Conservation (phyloP, 53 echinoderm and acorn worm genomes). For the Echinometra lucunter region DNA sequence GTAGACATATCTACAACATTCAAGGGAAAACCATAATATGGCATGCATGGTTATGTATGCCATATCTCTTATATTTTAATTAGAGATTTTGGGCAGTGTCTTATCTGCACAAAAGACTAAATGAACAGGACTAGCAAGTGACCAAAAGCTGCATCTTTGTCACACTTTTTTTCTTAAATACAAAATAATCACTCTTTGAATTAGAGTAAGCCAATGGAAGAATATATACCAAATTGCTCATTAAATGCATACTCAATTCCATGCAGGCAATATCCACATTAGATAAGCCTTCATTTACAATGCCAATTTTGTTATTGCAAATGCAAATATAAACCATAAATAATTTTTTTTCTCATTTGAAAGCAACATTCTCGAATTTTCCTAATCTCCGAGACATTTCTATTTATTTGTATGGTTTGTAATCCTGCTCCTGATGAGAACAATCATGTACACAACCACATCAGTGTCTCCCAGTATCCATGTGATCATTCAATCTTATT, state of each 20-base stretch:
- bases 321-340: neutral
- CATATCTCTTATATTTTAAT: too few relatives aligned
- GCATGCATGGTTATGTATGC: too few relatives aligned
- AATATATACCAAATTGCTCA: too few relatives aligned
- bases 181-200: too few relatives aligned
- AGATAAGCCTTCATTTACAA: neutral
- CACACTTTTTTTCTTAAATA: too few relatives aligned
- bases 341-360: neutral
- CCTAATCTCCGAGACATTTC: neutral
- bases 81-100: too few relatives aligned
- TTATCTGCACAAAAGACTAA: too few relatives aligned
- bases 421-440: slow-evolving; percentile 35
- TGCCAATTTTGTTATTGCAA: neutral
- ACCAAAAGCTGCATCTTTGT: too few relatives aligned
- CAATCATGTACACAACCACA: slow-evolving; percentile 51
- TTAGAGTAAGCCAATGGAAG: too few relatives aligned
- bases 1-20: neutral
- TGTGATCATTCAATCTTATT: neutral
- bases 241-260: too few relatives aligned
- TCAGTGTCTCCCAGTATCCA: neutral
- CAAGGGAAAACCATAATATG: too few relatives aligned
- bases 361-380: neutral
- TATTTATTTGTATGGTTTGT: neutral
- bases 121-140: too few relatives aligned
- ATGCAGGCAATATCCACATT: neutral